Percentiles rank a stretch among this genome's conserved stretches.
phyloP scores from a whole-genome alignment of 2,888 invertebrate genomes.

The Belgica antarctica region DNA sequence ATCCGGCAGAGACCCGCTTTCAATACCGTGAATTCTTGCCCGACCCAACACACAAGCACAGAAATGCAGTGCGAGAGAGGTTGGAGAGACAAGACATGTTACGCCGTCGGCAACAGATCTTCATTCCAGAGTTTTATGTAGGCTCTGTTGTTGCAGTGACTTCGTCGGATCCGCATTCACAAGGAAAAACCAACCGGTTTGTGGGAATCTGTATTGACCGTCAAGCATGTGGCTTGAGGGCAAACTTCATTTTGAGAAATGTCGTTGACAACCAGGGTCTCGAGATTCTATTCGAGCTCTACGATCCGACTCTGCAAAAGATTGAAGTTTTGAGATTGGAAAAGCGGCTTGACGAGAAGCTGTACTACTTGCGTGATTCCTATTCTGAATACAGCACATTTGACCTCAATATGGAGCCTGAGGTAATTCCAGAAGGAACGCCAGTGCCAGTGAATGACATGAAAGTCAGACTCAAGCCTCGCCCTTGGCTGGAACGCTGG shows the following conservation, averaged over 20 bases:
- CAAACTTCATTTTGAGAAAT: slow-evolving; percentile 86
- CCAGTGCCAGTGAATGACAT: slow-evolving; percentile 75
- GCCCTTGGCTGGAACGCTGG: slow-evolving; percentile 92
- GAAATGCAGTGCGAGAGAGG: slow-evolving; percentile 80
- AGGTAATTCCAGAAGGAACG: slow-evolving; percentile 71
- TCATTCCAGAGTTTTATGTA: slow-evolving; percentile 97
- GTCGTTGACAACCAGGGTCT: slow-evolving; percentile 84
- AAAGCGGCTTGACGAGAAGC: slow-evolving; percentile 84
- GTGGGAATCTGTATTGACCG: slow-evolving; percentile 93
- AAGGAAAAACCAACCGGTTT: slow-evolving; percentile 71
- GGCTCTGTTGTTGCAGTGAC: slow-evolving; percentile 88
- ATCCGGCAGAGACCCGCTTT: slow-evolving; percentile 66
- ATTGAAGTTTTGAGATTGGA: slow-evolving; percentile 90
- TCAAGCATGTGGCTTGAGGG: slow-evolving; percentile 75
- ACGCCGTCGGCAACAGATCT: slow-evolving; percentile 63
- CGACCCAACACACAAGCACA: slow-evolving; percentile 71
- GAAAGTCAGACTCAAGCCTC: slow-evolving; percentile 70
- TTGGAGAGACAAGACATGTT: slow-evolving; percentile 93
- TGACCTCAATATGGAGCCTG: slow-evolving; percentile 86
- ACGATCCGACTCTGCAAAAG: slow-evolving; percentile 86
- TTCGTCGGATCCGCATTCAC: slow-evolving; percentile 79
- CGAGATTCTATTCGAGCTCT: slow-evolving; percentile 77
- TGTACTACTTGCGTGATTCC: slow-evolving; percentile 87
- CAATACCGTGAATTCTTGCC: slow-evolving; percentile 62
- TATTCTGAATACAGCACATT: slow-evolving; percentile 89